Evolutionary conservation across 2,888 invertebrate species (phyloP), one percentile per base, ranked within the genome.

Genomic region (Adela reaumurella): DNA sequence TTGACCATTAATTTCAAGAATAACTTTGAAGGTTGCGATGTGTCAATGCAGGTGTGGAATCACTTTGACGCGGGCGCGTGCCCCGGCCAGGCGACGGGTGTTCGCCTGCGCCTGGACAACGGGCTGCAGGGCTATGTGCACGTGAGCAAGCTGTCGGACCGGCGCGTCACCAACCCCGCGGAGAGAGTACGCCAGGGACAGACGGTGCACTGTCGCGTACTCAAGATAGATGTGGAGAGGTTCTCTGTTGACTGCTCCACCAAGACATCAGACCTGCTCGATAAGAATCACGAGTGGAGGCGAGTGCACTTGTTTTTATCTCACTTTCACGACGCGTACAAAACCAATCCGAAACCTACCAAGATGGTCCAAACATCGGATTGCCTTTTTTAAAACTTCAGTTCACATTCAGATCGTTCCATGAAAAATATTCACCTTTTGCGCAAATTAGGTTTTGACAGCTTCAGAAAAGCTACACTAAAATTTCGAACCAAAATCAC

Each of bases 41-140:
- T n/a, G n/a, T n/a, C n/a, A n/a, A n/a, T n/a, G n/a, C 48, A 79
- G 79, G 97, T 97, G 46, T 98, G 97, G 97, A 95, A 94, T 71
- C 97, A 98, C 70, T 97, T 97, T 77, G 97, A 98, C 70, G 92
- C 94, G 1, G 94, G 92, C 20, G 87, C 90, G 1, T 99, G 99
- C 72, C 97, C 94, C 0, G 99, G 99, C 0, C 92, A 94, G 65
- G 94, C 98, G 0, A 91, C 92, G 0, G 99, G 99, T 1, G 90
- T 99, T 0, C 85, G 92, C 52, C 80, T 94, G 42, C 82, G 92
- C 0, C 74, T 99, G 2, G 98, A 99, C 70, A 99, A 99, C 67
- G 92, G 92, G 0, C 82, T 94, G 29, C 89, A 88, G 14, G 97
- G 97, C 0, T 97, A 96, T 67, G 92, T 98, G 59, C 93, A 93